phyloP scores from a whole-genome alignment of 1,140 invertebrate genomes.

The Pseudomyrmex flavicornis region DNA sequence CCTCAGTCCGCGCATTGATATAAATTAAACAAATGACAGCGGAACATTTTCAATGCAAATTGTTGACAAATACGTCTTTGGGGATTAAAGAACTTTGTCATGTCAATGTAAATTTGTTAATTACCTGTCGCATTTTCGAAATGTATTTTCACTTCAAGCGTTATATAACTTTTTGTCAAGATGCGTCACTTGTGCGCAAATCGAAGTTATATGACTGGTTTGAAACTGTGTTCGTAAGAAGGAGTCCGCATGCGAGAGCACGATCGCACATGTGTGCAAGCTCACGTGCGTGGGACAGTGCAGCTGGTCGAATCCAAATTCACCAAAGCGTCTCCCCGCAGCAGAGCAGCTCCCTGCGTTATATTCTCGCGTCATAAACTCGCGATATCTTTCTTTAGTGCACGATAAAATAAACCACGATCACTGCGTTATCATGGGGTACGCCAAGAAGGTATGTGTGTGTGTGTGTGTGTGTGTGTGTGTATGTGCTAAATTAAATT shows the following conservation, averaged over 20 bases:
- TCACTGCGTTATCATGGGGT: conserved; percentile 47
- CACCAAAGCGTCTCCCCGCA: not conserved
- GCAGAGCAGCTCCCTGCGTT: conserved; percentile 8
- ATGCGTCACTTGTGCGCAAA: not conserved
- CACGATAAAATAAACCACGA: conserved; percentile 55
- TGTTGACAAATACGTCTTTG: not conserved
- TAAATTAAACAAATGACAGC: conserved; percentile 21
- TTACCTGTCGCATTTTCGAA: not conserved
- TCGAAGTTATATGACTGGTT: not conserved
- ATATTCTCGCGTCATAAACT: conserved; percentile 45
- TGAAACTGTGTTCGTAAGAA: conserved; percentile 16
- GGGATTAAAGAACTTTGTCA: not conserved
- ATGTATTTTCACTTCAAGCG: not conserved
- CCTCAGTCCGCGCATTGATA: too few species aligned
- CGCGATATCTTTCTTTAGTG: conserved; percentile 48
- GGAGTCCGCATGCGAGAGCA: not conserved
- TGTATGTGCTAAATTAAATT: conserved; percentile 49
- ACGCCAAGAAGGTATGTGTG: not conserved
- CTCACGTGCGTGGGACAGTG: conserved; percentile 15
- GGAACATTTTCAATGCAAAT: conserved; percentile 22
- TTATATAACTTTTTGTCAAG: conserved; percentile 8
- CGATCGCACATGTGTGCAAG: conserved; percentile 20
- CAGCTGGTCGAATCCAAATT: conserved; percentile 45
- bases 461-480: too few species aligned
- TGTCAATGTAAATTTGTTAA: not conserved